These are phyloP conservation scores for Riptortus pedestris DNA, from an alignment of 1,140 invertebrate genomes.

Conservation along the genomic window DNA sequence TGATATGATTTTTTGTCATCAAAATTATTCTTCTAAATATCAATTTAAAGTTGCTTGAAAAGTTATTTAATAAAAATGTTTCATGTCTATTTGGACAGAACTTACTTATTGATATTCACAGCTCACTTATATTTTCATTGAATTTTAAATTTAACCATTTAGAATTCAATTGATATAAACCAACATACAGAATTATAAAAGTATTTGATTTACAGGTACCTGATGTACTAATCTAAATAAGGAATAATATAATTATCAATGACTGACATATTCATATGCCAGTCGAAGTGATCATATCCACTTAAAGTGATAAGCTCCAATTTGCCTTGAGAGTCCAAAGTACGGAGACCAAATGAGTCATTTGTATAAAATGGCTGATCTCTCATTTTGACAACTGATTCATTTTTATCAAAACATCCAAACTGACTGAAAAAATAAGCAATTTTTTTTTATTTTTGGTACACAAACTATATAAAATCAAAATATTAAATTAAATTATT, in stretches of 20 bases:
- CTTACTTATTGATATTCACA: no score
- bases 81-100: no score
- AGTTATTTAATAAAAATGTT: no score
- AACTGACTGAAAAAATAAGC: constrained; percentile 58
- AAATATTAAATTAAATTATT: background rate
- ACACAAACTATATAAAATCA: background rate
- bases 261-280: constrained; percentile 68
- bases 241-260: constrained; percentile 68
- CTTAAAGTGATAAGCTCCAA: constrained; percentile 56
- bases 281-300: constrained; percentile 63
- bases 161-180: no score
- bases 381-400: constrained; percentile 60
- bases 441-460: background rate
- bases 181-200: no score
- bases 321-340: constrained; percentile 52
- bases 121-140: no score
- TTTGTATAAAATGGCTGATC: constrained; percentile 57
- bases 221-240: constrained; percentile 66
- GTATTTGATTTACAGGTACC: no score
- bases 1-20: no score
- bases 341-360: constrained; percentile 67
- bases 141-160: no score
- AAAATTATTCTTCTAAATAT: no score
- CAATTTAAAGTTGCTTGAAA: no score
- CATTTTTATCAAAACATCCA: constrained; percentile 63